phyloP scores from a whole-genome alignment of 2,113 vertebrate species.

The Chaetura pelagica region DNA sequence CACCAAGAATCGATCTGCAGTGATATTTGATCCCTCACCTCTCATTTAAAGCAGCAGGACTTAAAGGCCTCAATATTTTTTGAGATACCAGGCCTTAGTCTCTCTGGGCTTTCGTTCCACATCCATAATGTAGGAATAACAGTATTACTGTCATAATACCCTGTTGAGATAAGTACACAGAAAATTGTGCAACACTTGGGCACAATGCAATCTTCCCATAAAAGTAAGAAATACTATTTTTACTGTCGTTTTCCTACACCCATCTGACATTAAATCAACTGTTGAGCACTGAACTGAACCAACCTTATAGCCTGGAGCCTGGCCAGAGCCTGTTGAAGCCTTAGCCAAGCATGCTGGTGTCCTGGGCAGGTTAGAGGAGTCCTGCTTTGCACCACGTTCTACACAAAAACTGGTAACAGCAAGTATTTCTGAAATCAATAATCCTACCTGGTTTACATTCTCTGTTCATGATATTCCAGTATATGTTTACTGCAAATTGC shows the following conservation, averaged over 20 bases:
- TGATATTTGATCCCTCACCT: background rate
- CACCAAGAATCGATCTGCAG: background rate
- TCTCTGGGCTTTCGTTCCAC: background rate
- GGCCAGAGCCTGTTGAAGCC: background rate
- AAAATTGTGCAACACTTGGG: background rate
- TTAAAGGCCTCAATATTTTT: background rate
- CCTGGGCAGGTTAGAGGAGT: background rate
- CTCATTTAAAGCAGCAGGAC: background rate
- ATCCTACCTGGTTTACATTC: background rate
- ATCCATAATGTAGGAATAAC: background rate
- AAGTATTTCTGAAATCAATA: background rate
- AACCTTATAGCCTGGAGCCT: background rate
- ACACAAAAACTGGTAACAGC: background rate
- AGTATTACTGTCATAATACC: background rate
- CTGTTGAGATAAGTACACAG: background rate
- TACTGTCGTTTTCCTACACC: background rate
- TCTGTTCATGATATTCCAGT: background rate
- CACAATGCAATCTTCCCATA: background rate
- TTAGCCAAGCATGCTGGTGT: accelerated
- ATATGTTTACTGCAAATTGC: background rate
- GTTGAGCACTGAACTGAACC: background rate
- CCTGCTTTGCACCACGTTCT: background rate
- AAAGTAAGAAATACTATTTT: background rate
- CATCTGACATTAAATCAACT: background rate
- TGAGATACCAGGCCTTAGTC: background rate